Conservation (phyloP, 2,797 vertebrate species). For the Pangasius krempfi region DNA sequence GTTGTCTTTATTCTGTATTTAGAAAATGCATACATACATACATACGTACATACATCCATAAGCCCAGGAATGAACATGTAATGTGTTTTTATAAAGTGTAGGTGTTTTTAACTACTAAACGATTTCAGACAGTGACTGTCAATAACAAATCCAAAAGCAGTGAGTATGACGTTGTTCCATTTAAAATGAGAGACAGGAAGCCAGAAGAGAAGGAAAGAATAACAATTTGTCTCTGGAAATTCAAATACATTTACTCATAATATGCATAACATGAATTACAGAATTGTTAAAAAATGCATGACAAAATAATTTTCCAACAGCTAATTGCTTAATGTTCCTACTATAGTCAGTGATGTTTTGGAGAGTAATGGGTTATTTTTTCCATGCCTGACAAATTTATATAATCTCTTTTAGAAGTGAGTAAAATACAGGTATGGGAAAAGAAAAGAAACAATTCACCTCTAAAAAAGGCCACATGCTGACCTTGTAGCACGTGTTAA, state of each 20-base stretch:
- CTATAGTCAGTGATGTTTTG: background rate
- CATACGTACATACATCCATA: background rate
- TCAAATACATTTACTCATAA: slow-evolving; percentile 2
- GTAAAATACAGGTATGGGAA: background rate
- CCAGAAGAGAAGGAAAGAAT: background rate
- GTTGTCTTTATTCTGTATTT: background rate
- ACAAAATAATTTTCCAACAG: background rate
- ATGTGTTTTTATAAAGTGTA: background rate
- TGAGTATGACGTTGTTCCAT: background rate
- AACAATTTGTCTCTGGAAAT: background rate
- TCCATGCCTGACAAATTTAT: background rate
- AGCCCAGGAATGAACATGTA: background rate
- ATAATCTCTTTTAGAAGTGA: background rate
- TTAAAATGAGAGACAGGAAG: slow-evolving; percentile 4
- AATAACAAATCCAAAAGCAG: background rate
- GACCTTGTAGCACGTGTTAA: background rate
- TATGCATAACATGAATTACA: background rate
- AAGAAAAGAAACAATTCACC: background rate
- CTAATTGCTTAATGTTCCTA: slow-evolving; percentile 2
- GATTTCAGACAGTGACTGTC: background rate
- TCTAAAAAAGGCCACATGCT: background rate
- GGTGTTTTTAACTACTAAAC: background rate
- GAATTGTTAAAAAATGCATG: background rate
- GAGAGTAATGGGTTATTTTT: background rate
- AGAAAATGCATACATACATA: background rate